A percentile compares a stretch with the other conserved stretches of the same genome.
Evolutionary conservation across 2,113 vertebrate genomes (phyloP).

Genomic region (Gobio gobio): DNA sequence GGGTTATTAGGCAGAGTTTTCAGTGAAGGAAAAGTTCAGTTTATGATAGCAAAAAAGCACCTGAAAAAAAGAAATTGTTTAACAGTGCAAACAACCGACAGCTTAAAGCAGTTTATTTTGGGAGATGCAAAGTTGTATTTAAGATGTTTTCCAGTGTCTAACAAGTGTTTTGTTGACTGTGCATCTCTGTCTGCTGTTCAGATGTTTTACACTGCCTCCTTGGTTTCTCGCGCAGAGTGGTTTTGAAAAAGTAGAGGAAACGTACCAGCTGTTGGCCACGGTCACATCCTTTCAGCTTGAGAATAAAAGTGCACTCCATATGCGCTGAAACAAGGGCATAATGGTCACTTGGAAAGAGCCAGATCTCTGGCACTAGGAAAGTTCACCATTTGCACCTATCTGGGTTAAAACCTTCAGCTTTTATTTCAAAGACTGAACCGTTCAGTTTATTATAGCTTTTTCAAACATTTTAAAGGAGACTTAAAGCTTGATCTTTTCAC

Average conservation of each 20-base stretch:
- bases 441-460: background rate
- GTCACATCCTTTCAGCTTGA: conserved; percentile 9
- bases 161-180: conserved; percentile 18
- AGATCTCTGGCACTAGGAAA: background rate
- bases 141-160: conserved; percentile 5
- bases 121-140: background rate
- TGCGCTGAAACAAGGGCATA: background rate
- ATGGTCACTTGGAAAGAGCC: background rate
- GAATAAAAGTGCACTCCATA: background rate
- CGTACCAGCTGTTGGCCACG: conserved; percentile 7
- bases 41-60: background rate
- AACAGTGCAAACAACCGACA: background rate
- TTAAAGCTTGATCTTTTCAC: background rate
- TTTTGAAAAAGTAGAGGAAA: conserved; percentile 10
- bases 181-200: conserved; percentile 20
- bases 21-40: background rate
- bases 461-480: background rate
- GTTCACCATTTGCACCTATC: background rate
- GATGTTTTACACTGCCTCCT: background rate
- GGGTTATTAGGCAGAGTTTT: background rate
- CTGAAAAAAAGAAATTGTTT: background rate
- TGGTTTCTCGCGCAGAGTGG: conserved; percentile 16
- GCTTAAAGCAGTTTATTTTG: conserved; percentile 13
- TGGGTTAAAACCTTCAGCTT: background rate
- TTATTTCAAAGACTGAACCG: background rate